Evolutionary conservation across 2,888 invertebrate genomes (phyloP), one percentile per base, ranked within the genome.

Genomic region (Xanthorhoe spadicearia): DNA sequence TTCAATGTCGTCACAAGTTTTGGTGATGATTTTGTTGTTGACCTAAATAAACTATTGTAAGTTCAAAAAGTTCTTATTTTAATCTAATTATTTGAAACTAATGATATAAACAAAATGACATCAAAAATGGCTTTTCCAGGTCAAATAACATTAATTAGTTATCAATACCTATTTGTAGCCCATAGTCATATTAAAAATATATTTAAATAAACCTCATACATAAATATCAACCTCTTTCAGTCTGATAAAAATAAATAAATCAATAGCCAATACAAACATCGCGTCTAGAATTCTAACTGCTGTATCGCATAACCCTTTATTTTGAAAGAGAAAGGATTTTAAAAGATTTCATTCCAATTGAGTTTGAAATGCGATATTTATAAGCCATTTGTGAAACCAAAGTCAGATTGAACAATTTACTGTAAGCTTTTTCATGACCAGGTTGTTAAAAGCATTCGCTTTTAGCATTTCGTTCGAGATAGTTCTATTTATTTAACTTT

Each of bases 241-340:
- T 18, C 50, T 1, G 10, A 48, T 17, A 17, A 13, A 43, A 13
- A 43, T 43, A 43, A 43, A 13, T 43, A 43, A 2, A 10, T 43
- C 13, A 13, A 38, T 43, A 43, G 13, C 38, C 10, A 13, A 43
- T 13, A 43, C 2, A 43, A 13, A 13, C 4, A 43, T 43, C n/a
- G 48, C 17, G 15, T 70, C 72, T 68, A 75, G 74, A 78, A 73
- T 81, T 82, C 77, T 77, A 81, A 82, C 32, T 78, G 76, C 23
- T 75, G 72, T 66, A 38, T 65, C 63, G 68, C 75, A 73, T 76
- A 67, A 74, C 72, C 55, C 64, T 66, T 79, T 78, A 77, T 74
- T 77, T 77, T 75, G 68, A 74, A 76, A 72, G 13, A 43, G 68
- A 72, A 65, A 60, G 66, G 74, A 70, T 77, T 80, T 76, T 61